phyloP scores from a whole-genome alignment of 1,140 invertebrate species.

The Hermatobates lingyangjiaoensis region DNA sequence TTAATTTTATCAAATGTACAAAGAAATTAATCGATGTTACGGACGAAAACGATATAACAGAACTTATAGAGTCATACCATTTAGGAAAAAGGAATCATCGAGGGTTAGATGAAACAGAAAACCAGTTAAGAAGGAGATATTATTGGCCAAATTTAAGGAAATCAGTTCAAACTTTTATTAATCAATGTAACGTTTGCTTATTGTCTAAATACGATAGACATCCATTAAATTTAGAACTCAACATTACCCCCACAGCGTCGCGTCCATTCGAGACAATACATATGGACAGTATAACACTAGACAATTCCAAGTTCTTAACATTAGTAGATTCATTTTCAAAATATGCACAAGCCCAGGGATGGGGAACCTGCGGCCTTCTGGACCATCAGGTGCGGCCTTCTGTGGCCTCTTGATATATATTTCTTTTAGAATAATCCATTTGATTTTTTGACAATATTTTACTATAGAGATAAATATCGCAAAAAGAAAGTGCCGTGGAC shows the following conservation, averaged over 20 bases:
- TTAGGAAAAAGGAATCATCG: constrained; percentile 19
- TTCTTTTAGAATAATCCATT: too few relatives aligned
- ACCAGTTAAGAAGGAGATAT: constrained; percentile 19
- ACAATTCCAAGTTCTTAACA: neutral
- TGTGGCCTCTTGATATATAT: too few relatives aligned
- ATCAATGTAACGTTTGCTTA: constrained; percentile 21
- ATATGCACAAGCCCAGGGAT: too few relatives aligned
- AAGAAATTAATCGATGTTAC: neutral
- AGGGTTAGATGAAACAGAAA: constrained; percentile 19
- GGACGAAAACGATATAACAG: neutral
- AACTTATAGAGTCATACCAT: constrained; percentile 19
- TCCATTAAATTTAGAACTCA: constrained; percentile 16
- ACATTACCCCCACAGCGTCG: constrained; percentile 19
- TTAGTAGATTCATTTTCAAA: too few relatives aligned
- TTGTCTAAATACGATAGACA: constrained; percentile 18
- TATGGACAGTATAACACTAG: neutral
- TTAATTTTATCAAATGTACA: neutral
- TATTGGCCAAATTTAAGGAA: constrained; percentile 20
- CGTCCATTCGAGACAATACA: constrained; percentile 13
- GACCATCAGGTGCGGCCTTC: too few relatives aligned
- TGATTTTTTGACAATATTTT: too few relatives aligned
- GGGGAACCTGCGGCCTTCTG: too few relatives aligned
- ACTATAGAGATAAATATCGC: too few relatives aligned
- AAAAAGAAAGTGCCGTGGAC: too few relatives aligned
- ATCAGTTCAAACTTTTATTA: constrained; percentile 19